Conservation (phyloP, 2,888 invertebrate species). For the Alitta virens region DNA sequence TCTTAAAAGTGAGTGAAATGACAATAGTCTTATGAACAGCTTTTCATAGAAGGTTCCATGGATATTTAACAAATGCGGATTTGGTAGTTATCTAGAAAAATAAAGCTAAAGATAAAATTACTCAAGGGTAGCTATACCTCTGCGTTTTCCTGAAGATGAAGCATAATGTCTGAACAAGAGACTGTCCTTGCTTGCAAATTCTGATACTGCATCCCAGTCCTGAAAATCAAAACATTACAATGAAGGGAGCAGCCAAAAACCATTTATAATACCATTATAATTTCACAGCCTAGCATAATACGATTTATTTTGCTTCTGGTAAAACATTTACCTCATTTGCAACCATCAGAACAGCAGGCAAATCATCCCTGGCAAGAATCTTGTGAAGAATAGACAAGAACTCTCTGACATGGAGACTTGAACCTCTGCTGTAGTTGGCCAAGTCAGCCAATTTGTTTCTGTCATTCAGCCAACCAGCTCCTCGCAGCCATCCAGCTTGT, state of each 20-base stretch:
- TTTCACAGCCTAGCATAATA: no score
- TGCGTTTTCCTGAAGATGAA: background rate
- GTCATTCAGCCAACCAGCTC: conserved; percentile 2
- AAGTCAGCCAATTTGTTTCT: background rate
- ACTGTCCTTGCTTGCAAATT: background rate
- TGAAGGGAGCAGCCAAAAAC: background rate
- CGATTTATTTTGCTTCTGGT: background rate
- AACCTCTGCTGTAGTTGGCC: background rate
- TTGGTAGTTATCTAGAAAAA: no score
- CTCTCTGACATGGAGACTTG: conserved; percentile 2
- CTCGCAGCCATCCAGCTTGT: conserved; percentile 7
- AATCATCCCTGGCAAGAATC: background rate
- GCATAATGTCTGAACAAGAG: background rate
- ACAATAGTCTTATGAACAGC: no score
- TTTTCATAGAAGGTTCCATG: no score
- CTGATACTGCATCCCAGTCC: conserved; percentile 5
- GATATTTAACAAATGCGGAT: no score
- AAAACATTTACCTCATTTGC: conserved; percentile 10
- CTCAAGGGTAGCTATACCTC: background rate
- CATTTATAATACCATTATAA: background rate
- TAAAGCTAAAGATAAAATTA: no score
- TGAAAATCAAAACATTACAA: background rate
- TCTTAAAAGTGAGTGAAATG: no score
- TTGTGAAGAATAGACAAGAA: conserved; percentile 8
- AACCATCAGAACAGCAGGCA: conserved; percentile 9